A percentile compares a stretch with the other conserved stretches of the same genome.
Evolutionary conservation across 2,113 vertebrate species (phyloP).

Genomic region (Promerops cafer): DNA sequence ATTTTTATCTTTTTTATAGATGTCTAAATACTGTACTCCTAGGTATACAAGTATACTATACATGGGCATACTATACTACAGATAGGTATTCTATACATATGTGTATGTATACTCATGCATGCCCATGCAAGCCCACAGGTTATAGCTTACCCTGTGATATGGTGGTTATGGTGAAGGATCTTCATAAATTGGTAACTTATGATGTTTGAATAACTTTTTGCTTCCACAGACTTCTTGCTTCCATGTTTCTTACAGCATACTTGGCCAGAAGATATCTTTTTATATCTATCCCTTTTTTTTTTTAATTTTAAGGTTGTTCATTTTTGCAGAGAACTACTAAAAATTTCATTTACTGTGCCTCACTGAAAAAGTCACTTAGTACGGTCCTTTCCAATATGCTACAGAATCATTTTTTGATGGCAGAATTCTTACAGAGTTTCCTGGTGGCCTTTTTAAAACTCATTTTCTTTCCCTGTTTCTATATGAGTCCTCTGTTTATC

Average conservation of each 20-base stretch:
- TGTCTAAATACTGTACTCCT: not conserved
- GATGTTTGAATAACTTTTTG: not conserved
- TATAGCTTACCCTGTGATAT: not conserved
- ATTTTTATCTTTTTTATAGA: not conserved
- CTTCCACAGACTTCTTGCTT: not conserved
- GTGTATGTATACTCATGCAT: not conserved
- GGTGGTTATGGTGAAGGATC: not conserved
- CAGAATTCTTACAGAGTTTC: not conserved
- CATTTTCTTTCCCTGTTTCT: not conserved
- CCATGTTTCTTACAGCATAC: not conserved
- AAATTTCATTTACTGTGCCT: not conserved
- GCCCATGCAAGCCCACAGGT: not conserved
- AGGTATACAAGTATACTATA: not conserved
- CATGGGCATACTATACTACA: not conserved
- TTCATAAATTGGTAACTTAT: not conserved
- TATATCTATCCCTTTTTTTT: not conserved
- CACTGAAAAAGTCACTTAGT: not conserved
- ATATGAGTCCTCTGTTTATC: not conserved
- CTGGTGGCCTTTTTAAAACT: not conserved
- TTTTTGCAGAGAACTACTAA: not conserved
- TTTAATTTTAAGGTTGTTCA: not conserved
- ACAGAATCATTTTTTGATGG: not conserved
- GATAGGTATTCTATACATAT: too few relatives aligned
- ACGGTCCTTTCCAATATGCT: not conserved
- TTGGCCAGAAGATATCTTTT: not conserved